phyloP scores from a whole-genome alignment of 2,797 vertebrate species.

The Miichthys miiuy region DNA sequence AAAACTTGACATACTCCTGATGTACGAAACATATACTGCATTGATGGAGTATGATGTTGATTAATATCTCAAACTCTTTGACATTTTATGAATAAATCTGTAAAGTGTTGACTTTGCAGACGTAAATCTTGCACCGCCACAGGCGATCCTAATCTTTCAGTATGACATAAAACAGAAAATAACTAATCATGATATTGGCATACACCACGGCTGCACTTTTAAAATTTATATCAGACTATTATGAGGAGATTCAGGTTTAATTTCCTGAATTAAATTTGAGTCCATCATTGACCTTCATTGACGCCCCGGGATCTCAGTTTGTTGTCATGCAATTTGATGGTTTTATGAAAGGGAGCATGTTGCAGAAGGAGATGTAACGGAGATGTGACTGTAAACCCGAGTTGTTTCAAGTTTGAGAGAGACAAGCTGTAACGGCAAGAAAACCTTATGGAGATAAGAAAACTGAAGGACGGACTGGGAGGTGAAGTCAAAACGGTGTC shows the following conservation, averaged over 20 bases:
- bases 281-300: slow-evolving; percentile 11
- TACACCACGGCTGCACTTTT: too few species aligned
- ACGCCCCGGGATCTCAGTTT: neutral
- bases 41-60: slow-evolving; percentile 2
- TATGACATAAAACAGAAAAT: neutral
- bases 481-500: slow-evolving; percentile 1
- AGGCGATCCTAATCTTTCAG: neutral
- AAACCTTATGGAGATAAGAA: slow-evolving; percentile 14
- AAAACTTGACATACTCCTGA: neutral
- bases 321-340: slow-evolving; percentile 15
- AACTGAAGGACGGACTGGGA: slow-evolving; percentile 1
- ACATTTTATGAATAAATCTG: neutral
- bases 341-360: slow-evolving; percentile 12
- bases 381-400: slow-evolving; percentile 22
- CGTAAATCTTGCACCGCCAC: slow-evolving; percentile 3
- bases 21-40: neutral
- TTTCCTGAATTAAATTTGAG: slow-evolving; percentile 28
- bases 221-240: neutral
- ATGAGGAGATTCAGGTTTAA: slow-evolving; percentile 6
- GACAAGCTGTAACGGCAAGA: slow-evolving; percentile 14
- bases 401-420: slow-evolving; percentile 20
- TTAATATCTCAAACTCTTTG: slow-evolving; percentile 1
- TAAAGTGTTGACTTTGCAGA: neutral
- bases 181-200: neutral
- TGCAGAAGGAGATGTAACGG: neutral